Percentiles rank a stretch among this genome's conserved stretches.
Conservation (phyloP, 1,140 invertebrate genomes). For the Dolichoris vasculosae region DNA sequence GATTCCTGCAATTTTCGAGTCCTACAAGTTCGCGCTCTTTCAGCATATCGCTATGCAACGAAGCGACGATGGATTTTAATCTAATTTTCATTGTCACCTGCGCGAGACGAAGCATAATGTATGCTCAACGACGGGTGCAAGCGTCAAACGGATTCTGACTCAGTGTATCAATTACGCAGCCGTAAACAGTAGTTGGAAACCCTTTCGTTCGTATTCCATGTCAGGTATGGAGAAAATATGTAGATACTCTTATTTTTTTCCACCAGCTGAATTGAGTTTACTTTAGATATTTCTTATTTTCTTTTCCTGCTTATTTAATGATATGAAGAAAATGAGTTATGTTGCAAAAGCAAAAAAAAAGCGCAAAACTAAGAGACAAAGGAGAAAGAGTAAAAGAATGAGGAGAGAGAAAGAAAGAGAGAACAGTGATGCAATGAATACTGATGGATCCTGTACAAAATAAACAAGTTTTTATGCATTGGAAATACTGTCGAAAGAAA, state of each 20-base stretch:
- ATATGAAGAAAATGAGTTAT: constrained; percentile 49
- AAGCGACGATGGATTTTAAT: constrained; percentile 42
- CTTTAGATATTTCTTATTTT: constrained; percentile 54
- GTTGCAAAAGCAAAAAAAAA: constrained; percentile 10
- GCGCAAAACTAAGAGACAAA: constrained; percentile 19
- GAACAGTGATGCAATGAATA: constrained; percentile 58
- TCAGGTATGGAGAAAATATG: constrained; percentile 28
- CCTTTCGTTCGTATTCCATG: background rate
- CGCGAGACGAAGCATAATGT: constrained; percentile 36
- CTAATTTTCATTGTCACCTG: constrained; percentile 54
- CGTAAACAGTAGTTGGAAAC: constrained; percentile 29
- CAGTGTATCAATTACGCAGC: constrained; percentile 48
- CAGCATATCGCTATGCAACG: background rate
- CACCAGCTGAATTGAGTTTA: constrained; percentile 49
- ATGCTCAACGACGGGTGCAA: background rate
- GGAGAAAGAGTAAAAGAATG: constrained; percentile 63
- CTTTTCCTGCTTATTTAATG: constrained; percentile 40
- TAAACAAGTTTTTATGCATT: constrained; percentile 45
- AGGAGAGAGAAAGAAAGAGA: constrained; percentile 53
- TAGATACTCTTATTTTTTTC: constrained; percentile 55
- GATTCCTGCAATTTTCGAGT: background rate
- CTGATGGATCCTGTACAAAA: constrained; percentile 44
- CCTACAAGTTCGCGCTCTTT: constrained; percentile 7
- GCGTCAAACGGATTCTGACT: background rate
- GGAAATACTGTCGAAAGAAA: constrained; percentile 15